These are phyloP conservation scores for Mormyrops boulengeri DNA, from an alignment of 2,797 vertebrate species.

Conservation along the genomic window DNA sequence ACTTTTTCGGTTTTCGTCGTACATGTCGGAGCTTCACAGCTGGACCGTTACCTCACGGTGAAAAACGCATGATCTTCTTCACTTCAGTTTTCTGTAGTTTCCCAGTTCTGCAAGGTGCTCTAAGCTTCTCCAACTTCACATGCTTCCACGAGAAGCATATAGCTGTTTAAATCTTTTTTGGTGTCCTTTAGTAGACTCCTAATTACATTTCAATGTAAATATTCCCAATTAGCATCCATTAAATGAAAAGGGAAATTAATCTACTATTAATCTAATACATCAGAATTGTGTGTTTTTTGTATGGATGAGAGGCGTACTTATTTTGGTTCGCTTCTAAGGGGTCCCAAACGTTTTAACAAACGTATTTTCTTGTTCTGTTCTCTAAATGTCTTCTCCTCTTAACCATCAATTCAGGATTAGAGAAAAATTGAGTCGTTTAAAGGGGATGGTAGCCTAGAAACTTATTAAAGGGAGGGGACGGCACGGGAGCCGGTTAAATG, in stretches of 20 bases:
- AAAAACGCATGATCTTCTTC: constrained; percentile 13
- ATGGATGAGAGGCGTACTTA: not conserved
- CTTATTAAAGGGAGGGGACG: constrained; percentile 44
- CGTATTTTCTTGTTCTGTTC: not conserved
- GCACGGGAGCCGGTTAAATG: constrained; percentile 8
- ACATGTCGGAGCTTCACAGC: constrained; percentile 12
- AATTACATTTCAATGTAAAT: not conserved
- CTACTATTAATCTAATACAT: not conserved
- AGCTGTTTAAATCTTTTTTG: not conserved
- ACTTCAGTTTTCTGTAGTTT: not conserved
- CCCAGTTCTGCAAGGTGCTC: not conserved
- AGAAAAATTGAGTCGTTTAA: constrained; percentile 59
- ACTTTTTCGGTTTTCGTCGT: constrained; percentile 20
- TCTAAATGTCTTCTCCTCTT: constrained; percentile 30
- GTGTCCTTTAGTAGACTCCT: not conserved
- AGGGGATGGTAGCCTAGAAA: constrained; percentile 55
- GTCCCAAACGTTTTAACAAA: not conserved
- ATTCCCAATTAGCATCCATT: not conserved
- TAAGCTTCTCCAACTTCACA: not conserved
- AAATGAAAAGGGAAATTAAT: not conserved
- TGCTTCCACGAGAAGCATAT: not conserved
- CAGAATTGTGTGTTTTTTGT: not conserved
- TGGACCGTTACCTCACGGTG: constrained; percentile 8
- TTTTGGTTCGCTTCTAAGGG: not conserved
- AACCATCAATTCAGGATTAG: constrained; percentile 54